phyloP scores from a whole-genome alignment of 2,888 invertebrate genomes.

The Poecilobothrus nobilitatus region DNA sequence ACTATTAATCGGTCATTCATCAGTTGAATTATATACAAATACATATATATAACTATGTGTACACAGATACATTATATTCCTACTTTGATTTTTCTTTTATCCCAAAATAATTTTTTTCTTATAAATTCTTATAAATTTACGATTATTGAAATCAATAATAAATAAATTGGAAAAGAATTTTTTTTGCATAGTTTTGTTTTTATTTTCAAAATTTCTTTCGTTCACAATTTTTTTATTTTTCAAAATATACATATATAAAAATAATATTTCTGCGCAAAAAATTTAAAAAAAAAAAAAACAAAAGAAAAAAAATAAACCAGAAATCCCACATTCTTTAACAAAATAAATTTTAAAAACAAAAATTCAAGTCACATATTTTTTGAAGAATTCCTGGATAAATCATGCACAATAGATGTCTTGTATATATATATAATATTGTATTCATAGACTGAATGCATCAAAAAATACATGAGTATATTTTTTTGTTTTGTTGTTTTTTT shows the following conservation, averaged over 20 bases:
- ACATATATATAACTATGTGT: too few species aligned
- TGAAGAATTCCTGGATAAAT: neutral
- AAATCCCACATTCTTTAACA: neutral
- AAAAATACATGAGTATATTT: neutral
- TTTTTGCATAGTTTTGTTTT: neutral
- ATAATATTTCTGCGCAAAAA: neutral
- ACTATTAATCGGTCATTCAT: too few species aligned
- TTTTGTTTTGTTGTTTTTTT: too few species aligned
- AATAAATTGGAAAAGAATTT: too few species aligned
- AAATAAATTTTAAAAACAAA: neutral
- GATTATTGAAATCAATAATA: too few species aligned
- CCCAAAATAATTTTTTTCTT: too few species aligned
- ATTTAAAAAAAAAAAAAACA: too few species aligned
- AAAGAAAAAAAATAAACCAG: neutral
- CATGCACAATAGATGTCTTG: neutral
- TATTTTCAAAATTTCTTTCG: neutral
- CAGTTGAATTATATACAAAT: too few species aligned
- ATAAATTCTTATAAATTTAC: too few species aligned
- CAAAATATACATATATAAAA: neutral
- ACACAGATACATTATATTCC: too few species aligned
- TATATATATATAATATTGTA: neutral
- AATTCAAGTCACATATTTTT: constrained; percentile 4
- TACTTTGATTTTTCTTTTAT: too few species aligned
- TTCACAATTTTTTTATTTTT: neutral
- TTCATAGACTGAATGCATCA: neutral